phyloP scores from a whole-genome alignment of 2,888 invertebrate genomes.

The Smittia aterrima region DNA sequence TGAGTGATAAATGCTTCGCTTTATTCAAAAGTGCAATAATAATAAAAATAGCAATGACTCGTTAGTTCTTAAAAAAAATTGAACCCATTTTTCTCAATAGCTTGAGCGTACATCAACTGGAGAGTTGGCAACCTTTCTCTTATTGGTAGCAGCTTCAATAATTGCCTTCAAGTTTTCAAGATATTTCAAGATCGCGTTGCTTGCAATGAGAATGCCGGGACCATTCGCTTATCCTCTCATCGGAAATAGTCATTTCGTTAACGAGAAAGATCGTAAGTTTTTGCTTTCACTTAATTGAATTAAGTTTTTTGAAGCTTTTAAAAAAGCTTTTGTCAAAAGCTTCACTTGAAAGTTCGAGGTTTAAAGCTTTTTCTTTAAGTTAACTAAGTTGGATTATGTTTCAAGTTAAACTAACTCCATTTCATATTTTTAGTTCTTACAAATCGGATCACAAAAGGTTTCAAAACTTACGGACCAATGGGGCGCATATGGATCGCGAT shows the following conservation, averaged over 20 bases:
- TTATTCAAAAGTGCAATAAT: too few relatives aligned
- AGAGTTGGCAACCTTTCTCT: constrained; percentile 50
- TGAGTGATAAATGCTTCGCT: too few relatives aligned
- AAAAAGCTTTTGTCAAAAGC: too few relatives aligned
- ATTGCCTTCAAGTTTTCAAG: constrained; percentile 44
- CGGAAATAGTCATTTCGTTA: constrained; percentile 56
- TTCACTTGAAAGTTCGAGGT: too few relatives aligned
- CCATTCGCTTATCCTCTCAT: constrained; percentile 57
- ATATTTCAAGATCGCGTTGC: constrained; percentile 54
- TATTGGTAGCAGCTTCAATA: background rate
- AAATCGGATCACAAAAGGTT: constrained; percentile 52
- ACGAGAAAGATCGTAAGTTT: constrained; percentile 57
- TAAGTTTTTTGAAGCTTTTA: too few relatives aligned
- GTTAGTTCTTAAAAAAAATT: too few relatives aligned
- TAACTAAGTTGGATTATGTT: too few relatives aligned
- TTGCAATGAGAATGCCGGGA: constrained; percentile 56
- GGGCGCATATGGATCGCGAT: constrained; percentile 58
- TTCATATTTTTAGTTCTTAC: constrained; percentile 47
- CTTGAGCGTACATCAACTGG: constrained; percentile 52
- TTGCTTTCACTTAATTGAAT: too few relatives aligned
- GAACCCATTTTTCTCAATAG: too few relatives aligned
- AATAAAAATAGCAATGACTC: too few relatives aligned
- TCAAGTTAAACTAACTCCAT: too few relatives aligned
- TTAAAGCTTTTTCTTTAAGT: too few relatives aligned
- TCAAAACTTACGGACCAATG: constrained; percentile 55